Conservation (phyloP, 2,888 invertebrate species). For the Watsonalla cultraria region DNA sequence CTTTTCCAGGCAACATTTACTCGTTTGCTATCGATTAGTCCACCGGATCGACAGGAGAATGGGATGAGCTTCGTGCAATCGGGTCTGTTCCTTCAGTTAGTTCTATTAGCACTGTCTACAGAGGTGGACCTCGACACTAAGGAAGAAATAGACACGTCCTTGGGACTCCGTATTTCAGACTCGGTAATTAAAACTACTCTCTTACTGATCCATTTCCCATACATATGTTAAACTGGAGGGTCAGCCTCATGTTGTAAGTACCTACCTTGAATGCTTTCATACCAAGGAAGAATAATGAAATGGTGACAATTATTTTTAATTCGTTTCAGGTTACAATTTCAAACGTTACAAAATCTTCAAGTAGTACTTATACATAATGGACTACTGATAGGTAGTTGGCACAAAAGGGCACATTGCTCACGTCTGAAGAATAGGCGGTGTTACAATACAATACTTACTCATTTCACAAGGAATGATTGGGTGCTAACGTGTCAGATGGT, state of each 20-base stretch:
- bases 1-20: constrained; percentile 48
- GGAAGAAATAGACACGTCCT: constrained; percentile 47
- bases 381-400: too few relatives aligned
- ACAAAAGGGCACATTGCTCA: too few relatives aligned
- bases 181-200: constrained; percentile 32
- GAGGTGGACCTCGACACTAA: constrained; percentile 49
- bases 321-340: too few relatives aligned
- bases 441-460: too few relatives aligned
- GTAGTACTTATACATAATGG: too few relatives aligned
- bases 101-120: constrained; percentile 48
- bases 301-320: too few relatives aligned
- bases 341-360: too few relatives aligned
- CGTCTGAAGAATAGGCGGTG: too few relatives aligned
- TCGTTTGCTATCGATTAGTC: constrained; percentile 42
- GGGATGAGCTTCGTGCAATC: constrained; percentile 68
- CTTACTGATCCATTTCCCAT: too few relatives aligned
- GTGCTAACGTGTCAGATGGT: not conserved
- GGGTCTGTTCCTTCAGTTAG: constrained; percentile 53
- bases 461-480: too few relatives aligned
- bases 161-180: constrained; percentile 36
- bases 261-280: not conserved
- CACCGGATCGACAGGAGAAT: constrained; percentile 45
- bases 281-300: not conserved
- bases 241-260: too few relatives aligned
- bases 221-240: not conserved